Conservation (phyloP, 2,888 invertebrate species). For the Colostygia pectinataria region DNA sequence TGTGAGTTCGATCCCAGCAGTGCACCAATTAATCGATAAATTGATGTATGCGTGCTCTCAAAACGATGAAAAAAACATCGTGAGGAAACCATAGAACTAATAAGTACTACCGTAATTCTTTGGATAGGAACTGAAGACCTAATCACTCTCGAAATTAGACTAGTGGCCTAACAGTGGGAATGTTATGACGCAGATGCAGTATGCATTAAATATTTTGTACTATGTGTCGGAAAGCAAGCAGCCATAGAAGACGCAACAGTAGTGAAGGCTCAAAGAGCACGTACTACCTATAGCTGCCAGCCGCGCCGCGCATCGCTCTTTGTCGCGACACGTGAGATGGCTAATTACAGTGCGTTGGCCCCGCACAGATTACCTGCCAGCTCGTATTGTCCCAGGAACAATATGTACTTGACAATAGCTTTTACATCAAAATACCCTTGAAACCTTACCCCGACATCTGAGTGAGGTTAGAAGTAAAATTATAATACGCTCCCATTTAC, state of each 20-base stretch:
- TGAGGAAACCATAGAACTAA: no score
- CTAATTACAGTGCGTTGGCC: conserved; percentile 61
- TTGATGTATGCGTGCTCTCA: no score
- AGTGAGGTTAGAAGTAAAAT: conserved; percentile 6
- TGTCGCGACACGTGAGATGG: conserved; percentile 50
- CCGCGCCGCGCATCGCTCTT: conserved; percentile 37
- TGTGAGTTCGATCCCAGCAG: no score
- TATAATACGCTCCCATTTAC: conserved; percentile 14
- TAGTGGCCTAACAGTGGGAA: no score
- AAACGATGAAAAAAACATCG: no score
- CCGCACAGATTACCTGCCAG: conserved; percentile 49
- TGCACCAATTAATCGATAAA: no score
- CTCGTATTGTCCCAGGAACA: conserved; percentile 43
- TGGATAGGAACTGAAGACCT: no score
- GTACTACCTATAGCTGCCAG: conserved; percentile 33
- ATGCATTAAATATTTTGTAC: not conserved
- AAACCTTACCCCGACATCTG: conserved; percentile 13
- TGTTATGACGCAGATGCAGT: not conserved
- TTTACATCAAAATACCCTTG: conserved; percentile 23
- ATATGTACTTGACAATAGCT: conserved; percentile 34
- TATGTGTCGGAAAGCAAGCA: conserved; percentile 1
- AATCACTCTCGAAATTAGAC: no score
- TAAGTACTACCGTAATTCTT: no score
- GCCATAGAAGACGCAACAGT: conserved; percentile 7
- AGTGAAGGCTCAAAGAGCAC: conserved; percentile 41